Evolutionary conservation across 2,113 vertebrate species (phyloP).

Genomic region (Puffinus mauretanicus): DNA sequence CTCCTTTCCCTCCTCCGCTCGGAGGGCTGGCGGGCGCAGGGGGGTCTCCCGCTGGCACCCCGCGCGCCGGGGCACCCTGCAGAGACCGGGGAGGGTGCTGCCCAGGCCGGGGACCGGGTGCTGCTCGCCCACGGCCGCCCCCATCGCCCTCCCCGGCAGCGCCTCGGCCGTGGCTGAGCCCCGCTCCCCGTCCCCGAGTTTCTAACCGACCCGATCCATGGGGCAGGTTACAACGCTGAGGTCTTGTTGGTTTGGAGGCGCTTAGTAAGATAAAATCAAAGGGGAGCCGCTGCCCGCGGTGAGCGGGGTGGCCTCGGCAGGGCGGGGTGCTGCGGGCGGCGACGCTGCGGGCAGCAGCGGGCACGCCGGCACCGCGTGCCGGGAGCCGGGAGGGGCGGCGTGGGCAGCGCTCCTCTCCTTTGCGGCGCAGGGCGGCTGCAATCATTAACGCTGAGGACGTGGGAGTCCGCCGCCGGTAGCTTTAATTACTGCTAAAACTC

Average conservation of each 20-base stretch:
- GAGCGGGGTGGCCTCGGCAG: background rate
- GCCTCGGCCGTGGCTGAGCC: rapidly evolving
- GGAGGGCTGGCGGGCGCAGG: background rate
- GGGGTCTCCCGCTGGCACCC: background rate
- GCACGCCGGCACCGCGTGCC: rapidly evolving
- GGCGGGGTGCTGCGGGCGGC: background rate
- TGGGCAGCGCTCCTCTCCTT: background rate
- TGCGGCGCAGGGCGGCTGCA: background rate
- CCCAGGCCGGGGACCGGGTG: rapidly evolving
- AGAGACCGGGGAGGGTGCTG: rapidly evolving
- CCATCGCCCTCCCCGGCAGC: rapidly evolving
- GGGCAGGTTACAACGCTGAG: background rate
- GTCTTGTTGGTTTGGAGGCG: background rate
- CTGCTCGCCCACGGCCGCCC: background rate
- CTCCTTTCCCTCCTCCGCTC: rapidly evolving
- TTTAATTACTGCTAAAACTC: conserved; percentile 67
- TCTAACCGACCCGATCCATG: background rate
- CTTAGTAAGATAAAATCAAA: background rate
- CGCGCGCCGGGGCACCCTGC: rapidly evolving
- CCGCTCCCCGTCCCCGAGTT: rapidly evolving
- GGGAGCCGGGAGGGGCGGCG: background rate
- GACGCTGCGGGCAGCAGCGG: background rate
- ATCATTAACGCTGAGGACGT: background rate
- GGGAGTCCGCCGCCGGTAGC: conserved; percentile 31
- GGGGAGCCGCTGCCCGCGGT: rapidly evolving